These are phyloP conservation scores for Dendrolimus houi DNA, from an alignment of 2,888 invertebrate genomes.

Conservation along the genomic window DNA sequence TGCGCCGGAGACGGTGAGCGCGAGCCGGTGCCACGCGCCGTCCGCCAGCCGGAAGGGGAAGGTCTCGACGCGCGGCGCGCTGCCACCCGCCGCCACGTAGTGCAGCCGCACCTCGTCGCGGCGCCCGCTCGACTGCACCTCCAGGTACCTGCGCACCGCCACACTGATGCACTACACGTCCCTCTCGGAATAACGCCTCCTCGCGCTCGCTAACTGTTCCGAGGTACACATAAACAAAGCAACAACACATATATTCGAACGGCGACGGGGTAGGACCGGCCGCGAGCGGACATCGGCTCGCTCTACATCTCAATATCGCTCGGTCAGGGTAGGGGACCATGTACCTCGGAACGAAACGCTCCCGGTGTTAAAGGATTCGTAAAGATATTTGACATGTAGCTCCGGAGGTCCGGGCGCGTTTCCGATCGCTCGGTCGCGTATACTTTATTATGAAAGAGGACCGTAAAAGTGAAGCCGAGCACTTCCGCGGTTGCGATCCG, in stretches of 20 bases:
- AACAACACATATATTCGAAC: conserved; percentile 63
- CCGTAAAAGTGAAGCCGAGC: background rate
- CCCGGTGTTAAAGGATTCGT: conserved; percentile 53
- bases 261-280: conserved; percentile 48
- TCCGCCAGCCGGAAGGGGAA: conserved; percentile 93
- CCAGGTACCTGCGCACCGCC: conserved; percentile 83
- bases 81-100: conserved; percentile 82
- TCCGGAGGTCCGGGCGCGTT: conserved; percentile 41
- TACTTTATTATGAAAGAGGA: background rate
- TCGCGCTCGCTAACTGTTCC: conserved; percentile 67
- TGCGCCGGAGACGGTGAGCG: conserved; percentile 88
- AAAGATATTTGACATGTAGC: conserved; percentile 44
- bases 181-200: conserved; percentile 35
- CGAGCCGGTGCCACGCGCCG: conserved; percentile 91
- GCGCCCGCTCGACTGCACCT: conserved; percentile 93
- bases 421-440: conserved; percentile 2
- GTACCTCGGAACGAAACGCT: conserved; percentile 77
- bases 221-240: conserved; percentile 75
- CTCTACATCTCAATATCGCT: conserved; percentile 78
- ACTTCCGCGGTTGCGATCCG: conserved; percentile 10
- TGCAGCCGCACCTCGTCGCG: conserved; percentile 91
- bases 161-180: conserved; percentile 36
- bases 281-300: conserved; percentile 64
- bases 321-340: conserved; percentile 73
- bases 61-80: conserved; percentile 84